phyloP scores from a whole-genome alignment of 2,797 vertebrate genomes.

The Manis javanica region DNA sequence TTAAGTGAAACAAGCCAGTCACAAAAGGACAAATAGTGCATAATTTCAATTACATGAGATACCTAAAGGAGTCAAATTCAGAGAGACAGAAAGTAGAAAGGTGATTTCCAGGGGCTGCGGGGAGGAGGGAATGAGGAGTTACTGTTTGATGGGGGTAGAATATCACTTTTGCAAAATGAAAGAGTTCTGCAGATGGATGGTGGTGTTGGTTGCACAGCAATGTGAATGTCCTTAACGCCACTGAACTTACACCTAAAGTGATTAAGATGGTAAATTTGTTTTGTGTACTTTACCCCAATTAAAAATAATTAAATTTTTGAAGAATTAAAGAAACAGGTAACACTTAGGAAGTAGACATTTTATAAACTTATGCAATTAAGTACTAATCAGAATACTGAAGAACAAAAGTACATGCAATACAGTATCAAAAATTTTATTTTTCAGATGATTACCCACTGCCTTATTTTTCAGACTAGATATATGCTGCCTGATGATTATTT shows the following conservation, averaged over 20 bases:
- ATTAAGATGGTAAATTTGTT: not conserved
- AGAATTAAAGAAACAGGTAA: constrained; percentile 2
- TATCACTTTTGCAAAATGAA: too few species aligned
- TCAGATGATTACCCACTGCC: not conserved
- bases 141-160: too few species aligned
- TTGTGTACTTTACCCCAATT: constrained; percentile 11
- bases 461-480: constrained; percentile 9
- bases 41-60: too few species aligned
- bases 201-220: too few species aligned
- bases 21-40: too few species aligned
- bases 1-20: too few species aligned
- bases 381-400: not conserved
- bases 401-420: not conserved
- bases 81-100: too few species aligned
- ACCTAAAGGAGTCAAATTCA: too few species aligned
- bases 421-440: constrained; percentile 30
- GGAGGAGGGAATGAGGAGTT: too few species aligned
- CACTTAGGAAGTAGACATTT: constrained; percentile 8
- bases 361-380: constrained; percentile 19
- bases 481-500: not conserved
- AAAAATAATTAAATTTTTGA: not conserved
- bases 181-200: too few species aligned
- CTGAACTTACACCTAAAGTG: not conserved
- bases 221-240: too few species aligned
- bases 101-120: too few species aligned